Evolutionary conservation across 2,113 vertebrate species (phyloP).

Genomic region (Nerophis ophidion): DNA sequence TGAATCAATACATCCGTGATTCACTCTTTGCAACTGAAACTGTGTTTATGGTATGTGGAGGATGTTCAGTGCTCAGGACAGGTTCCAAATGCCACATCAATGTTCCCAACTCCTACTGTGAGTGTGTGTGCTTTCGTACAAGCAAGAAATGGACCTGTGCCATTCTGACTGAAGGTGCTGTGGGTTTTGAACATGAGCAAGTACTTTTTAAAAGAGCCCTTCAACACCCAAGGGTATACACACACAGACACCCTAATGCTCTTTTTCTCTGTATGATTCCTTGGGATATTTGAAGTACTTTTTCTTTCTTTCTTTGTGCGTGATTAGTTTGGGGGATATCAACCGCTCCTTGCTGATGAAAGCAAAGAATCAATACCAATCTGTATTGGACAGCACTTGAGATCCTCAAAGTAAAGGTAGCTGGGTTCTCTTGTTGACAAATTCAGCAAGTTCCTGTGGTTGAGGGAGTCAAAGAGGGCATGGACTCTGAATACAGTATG

Average conservation of each 20-base stretch:
- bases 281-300: conserved; percentile 46
- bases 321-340: conserved; percentile 58
- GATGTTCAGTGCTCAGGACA: conserved; percentile 15
- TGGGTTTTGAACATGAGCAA: conserved; percentile 39
- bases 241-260: conserved; percentile 20
- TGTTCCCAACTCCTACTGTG: conserved; percentile 42
- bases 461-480: no score
- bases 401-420: conserved; percentile 59
- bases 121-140: conserved; percentile 20
- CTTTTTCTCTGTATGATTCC: conserved; percentile 37
- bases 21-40: no score
- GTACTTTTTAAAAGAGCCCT: conserved; percentile 50
- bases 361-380: conserved; percentile 45
- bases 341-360: conserved; percentile 33
- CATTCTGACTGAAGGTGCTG: conserved; percentile 45
- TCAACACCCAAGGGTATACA: conserved; percentile 37
- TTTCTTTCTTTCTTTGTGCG: conserved; percentile 49
- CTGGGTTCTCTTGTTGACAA: conserved; percentile 8
- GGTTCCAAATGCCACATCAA: conserved; percentile 61
- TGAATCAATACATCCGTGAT: no score
- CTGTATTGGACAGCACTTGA: conserved; percentile 63
- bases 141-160: conserved; percentile 28
- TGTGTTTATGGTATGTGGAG: no score
- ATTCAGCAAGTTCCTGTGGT: no score
- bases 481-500: no score